Evolutionary conservation across 2,113 vertebrate genomes (phyloP), one percentile per base, ranked within the genome.

Genomic region (Ranitomeya imitator): DNA sequence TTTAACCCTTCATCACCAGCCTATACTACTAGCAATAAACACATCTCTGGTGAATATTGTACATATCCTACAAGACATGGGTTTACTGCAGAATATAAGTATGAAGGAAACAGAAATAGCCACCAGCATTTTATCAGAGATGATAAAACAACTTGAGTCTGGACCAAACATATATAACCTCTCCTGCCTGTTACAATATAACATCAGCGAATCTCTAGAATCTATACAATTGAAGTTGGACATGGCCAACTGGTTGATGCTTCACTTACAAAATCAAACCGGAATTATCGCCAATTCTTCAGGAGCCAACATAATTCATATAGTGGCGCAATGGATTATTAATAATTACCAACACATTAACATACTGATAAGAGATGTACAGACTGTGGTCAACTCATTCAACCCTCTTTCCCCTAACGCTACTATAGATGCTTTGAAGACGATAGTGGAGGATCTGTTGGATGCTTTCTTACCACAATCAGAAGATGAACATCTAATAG

Each of bases 191-290:
- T 83, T 26, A 31, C 26, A 45, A 6, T 63, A 76, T 83, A 83
- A 83, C 45, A 60, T 88, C 69, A 83, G 57, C 83, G 86, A 88
- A n/a, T 2, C 73, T 87, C 54, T 87, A 37, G 54, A 61, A 19
- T 59, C 21, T 7, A 73, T 87, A 1, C 51, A 14, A 26, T 26
- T 82, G 19, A 15, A 81, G 31, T 37, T 87, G 55, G 26, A 73
- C 73, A 21, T 73, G 37, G 14, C 81, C 21, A 54, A 87, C 26
- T 80, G 51, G 45, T 37, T 87, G 55, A 23, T 87, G 65, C 65
- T 87, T 54, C 65, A 82, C 9, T 26, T 12, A 13, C 57, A 37
- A 51, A 81, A 87, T 21, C 63, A 87, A 23, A 81, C 79, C 14
- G 61, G 11, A 54, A 5, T 10, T 21, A 9, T 82, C n/a, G 26